These are phyloP conservation scores for Scortum barcoo DNA, from an alignment of 2,113 vertebrate species.

Conservation along the genomic window DNA sequence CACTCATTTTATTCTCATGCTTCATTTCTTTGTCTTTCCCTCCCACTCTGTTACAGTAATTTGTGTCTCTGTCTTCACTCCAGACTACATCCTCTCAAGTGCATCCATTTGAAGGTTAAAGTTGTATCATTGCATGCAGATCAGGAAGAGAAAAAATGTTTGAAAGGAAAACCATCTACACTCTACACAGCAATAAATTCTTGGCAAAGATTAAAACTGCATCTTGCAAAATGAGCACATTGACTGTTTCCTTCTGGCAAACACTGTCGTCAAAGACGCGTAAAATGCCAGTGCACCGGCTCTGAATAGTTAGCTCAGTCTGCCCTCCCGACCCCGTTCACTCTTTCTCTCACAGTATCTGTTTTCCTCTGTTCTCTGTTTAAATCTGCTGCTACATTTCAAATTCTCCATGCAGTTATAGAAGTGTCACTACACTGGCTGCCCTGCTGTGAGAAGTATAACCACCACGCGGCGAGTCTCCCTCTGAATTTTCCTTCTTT, in stretches of 20 bases:
- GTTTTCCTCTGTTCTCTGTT: slow-evolving; percentile 9
- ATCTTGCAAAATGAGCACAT: slow-evolving; percentile 13
- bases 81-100: background rate
- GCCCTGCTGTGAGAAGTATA: slow-evolving; percentile 34
- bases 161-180: slow-evolving; percentile 22
- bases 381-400: slow-evolving; percentile 37
- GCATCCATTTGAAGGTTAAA: slow-evolving; percentile 16
- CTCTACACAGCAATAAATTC: slow-evolving; percentile 9
- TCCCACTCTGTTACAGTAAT: background rate
- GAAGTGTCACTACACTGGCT: slow-evolving; percentile 49
- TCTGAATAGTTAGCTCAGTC: slow-evolving; percentile 27
- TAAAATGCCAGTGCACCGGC: background rate
- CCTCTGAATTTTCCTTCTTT: slow-evolving; percentile 42
- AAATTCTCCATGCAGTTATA: slow-evolving; percentile 51
- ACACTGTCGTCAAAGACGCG: background rate
- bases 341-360: background rate
- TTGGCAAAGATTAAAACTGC: slow-evolving; percentile 29
- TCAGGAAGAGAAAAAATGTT: background rate
- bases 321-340: slow-evolving; percentile 31
- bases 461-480: slow-evolving; percentile 15
- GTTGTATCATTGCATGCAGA: background rate
- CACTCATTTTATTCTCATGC: background rate
- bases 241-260: slow-evolving; percentile 3
- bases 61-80: background rate
- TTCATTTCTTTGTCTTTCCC: background rate